A percentile compares a stretch with the other conserved stretches of the same genome.
These are phyloP conservation scores for Pollenia labialis DNA, from an alignment of 2,888 invertebrate species.

Conservation along the genomic window DNA sequence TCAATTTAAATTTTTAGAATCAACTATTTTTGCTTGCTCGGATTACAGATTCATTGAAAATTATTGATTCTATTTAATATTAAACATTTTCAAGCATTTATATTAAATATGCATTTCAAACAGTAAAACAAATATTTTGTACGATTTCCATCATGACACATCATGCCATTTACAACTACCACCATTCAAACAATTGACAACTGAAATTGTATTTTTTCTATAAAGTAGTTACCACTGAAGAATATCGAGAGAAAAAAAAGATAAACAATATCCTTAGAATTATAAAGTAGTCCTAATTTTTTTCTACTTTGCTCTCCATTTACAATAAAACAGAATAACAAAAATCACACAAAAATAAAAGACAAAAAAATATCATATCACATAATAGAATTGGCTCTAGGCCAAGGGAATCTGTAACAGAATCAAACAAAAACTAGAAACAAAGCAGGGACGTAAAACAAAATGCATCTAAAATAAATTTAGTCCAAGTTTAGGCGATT, in stretches of 20 bases:
- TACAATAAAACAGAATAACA: slow-evolving; percentile 28
- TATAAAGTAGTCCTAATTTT: slow-evolving; percentile 67
- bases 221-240: slow-evolving; percentile 42
- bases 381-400: slow-evolving; percentile 73
- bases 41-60: neutral
- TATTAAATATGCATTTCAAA: neutral
- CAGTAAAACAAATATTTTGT: neutral
- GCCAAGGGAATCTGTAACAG: slow-evolving; percentile 71
- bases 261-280: slow-evolving; percentile 64
- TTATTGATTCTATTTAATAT: neutral
- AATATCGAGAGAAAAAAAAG: slow-evolving; percentile 9
- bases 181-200: slow-evolving; percentile 71
- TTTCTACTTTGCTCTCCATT: slow-evolving; percentile 32
- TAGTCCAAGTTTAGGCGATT: neutral
- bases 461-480: neutral
- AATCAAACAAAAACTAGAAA: slow-evolving; percentile 46
- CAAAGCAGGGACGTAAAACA: neutral
- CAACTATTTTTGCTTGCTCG: too few species aligned
- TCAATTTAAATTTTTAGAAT: too few species aligned
- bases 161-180: slow-evolving; percentile 47
- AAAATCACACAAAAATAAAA: slow-evolving; percentile 50
- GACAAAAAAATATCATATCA: slow-evolving; percentile 58
- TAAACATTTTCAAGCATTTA: neutral
- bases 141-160: slow-evolving; percentile 55
- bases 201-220: slow-evolving; percentile 62